Percentiles rank a stretch among this genome's conserved stretches.
phyloP scores from a whole-genome alignment of 2,888 invertebrate species.

The Drosophila putrida region DNA sequence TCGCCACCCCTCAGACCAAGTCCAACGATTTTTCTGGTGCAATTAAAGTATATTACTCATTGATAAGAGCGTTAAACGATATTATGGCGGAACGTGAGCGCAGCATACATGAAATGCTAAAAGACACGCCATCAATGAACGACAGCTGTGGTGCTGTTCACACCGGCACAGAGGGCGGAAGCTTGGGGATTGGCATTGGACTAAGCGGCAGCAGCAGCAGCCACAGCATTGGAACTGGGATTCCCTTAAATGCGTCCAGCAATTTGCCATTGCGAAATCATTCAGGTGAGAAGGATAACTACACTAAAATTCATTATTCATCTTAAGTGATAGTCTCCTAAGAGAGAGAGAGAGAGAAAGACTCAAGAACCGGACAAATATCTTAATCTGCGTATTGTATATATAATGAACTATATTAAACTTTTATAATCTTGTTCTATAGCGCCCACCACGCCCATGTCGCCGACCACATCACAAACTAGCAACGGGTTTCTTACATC shows the following conservation, averaged over 20 bases:
- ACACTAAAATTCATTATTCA: too few relatives aligned
- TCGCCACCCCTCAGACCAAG: slow-evolving; percentile 28
- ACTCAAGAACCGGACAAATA: too few relatives aligned
- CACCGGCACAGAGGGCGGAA: slow-evolving; percentile 88
- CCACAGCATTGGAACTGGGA: slow-evolving; percentile 81
- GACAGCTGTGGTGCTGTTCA: slow-evolving; percentile 91
- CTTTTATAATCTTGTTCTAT: background rate
- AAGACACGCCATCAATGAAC: slow-evolving; percentile 92
- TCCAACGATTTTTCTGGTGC: slow-evolving; percentile 47
- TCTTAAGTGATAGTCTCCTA: too few relatives aligned
- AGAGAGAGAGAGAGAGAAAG: too few relatives aligned
- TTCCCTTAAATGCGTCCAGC: slow-evolving; percentile 88
- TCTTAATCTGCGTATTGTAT: too few relatives aligned
- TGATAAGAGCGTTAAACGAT: slow-evolving; percentile 25
- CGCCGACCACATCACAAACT: slow-evolving; percentile 84
- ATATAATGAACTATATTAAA: background rate
- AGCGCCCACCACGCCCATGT: slow-evolving; percentile 86
- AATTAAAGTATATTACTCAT: slow-evolving; percentile 29
- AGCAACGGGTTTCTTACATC: slow-evolving; percentile 63
- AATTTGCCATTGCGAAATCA: slow-evolving; percentile 91
- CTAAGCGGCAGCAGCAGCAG: slow-evolving; percentile 61
- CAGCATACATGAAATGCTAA: slow-evolving; percentile 93
- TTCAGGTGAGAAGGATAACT: slow-evolving; percentile 86
- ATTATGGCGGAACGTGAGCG: slow-evolving; percentile 83
- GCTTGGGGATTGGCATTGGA: slow-evolving; percentile 45